Evolutionary conservation across 2,797 vertebrate species (phyloP), one percentile per base, ranked within the genome.

Genomic region (Buphagus erythrorhynchus): DNA sequence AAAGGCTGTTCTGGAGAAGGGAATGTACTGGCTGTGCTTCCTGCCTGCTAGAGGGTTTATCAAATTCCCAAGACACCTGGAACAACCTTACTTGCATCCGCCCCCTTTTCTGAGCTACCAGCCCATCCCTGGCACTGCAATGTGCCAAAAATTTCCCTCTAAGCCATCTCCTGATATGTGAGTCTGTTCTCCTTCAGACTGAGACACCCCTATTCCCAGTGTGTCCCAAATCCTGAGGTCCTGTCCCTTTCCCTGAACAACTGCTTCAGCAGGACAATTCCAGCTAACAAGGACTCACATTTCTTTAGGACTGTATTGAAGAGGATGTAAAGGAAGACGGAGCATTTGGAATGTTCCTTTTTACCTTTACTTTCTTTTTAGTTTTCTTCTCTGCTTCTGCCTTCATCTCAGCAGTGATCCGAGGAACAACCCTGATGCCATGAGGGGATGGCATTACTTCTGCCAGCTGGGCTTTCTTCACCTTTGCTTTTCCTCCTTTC

Each of bases 381-480:
- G 95, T 96, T 97, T 98, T 99, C 96, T 97, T 99, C 93, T 97
- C 98, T 20, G 99, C 99, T 6, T 99, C 99, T 33, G 98, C 99
- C 95, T 99, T 99, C 99, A 99, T 99, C 92, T 99, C 98, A 78
- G 98, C 97, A 74, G 99, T 99, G 48, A 99, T 90, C 19, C 90
- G 98, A 2, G 99, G 99, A 75, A 99, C 89, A 28, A 99, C 98
- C 1, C 99, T 98, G 18, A 98, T 95, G 8, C 99, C 99, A 45
- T 98, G 97, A 2, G 99, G 99, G 5, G 99, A 99, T 65, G 99
- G 99, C 97, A 98, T 75, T 11, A 98, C 98, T 98, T 99, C 99
- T 31, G 98, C 42, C 93, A 98, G 68, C 9, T 97, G 99, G 26
- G 97, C 26, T 95, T 99, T 99, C 78, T 98, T 94, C 18, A 89